Percentiles rank a stretch among this genome's conserved stretches.
Conservation (phyloP, 2,797 vertebrate genomes). For the Telmatherina bonti region DNA sequence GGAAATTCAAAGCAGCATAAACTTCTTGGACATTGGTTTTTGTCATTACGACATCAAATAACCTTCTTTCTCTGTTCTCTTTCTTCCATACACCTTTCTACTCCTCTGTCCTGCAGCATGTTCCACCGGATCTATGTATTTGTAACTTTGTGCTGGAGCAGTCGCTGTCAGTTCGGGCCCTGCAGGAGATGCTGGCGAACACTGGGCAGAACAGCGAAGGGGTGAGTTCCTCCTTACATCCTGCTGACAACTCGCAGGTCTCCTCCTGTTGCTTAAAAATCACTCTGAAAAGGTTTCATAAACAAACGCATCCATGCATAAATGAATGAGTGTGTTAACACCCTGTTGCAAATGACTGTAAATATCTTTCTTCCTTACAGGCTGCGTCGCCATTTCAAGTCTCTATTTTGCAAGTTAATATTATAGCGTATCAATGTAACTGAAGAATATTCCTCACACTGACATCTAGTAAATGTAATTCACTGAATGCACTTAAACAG, state of each 20-base stretch:
- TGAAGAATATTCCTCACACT: slow-evolving; percentile 7
- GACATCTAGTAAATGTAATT: slow-evolving; percentile 13
- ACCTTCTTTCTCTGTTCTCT: slow-evolving; percentile 1
- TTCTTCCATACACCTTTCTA: not conserved
- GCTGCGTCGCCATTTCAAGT: slow-evolving; percentile 1
- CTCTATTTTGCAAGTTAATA: slow-evolving; percentile 3
- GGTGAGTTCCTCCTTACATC: slow-evolving; percentile 83
- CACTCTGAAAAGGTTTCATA: slow-evolving; percentile 2
- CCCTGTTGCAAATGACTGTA: slow-evolving; percentile 11
- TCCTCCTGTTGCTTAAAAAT: slow-evolving; percentile 6
- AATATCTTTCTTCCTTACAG: slow-evolving; percentile 7
- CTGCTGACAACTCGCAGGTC: not conserved
- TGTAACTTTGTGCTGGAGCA: slow-evolving; percentile 98
- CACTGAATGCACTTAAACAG: slow-evolving; percentile 18
- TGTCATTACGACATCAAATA: slow-evolving; percentile 18
- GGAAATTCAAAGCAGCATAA: slow-evolving; percentile 13
- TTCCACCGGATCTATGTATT: slow-evolving; percentile 96
- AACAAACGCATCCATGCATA: slow-evolving; percentile 7
- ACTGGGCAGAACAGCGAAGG: slow-evolving; percentile 90
- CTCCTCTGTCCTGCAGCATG: slow-evolving; percentile 82
- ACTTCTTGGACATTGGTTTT: slow-evolving; percentile 3
- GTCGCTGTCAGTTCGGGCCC: slow-evolving; percentile 95
- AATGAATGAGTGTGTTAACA: slow-evolving; percentile 12
- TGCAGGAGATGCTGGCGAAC: slow-evolving; percentile 98
- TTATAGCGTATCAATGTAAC: not conserved